Evolutionary conservation across 2,113 vertebrate genomes (phyloP), one percentile per base, ranked within the genome.

Genomic region (Ammodytes marinus): DNA sequence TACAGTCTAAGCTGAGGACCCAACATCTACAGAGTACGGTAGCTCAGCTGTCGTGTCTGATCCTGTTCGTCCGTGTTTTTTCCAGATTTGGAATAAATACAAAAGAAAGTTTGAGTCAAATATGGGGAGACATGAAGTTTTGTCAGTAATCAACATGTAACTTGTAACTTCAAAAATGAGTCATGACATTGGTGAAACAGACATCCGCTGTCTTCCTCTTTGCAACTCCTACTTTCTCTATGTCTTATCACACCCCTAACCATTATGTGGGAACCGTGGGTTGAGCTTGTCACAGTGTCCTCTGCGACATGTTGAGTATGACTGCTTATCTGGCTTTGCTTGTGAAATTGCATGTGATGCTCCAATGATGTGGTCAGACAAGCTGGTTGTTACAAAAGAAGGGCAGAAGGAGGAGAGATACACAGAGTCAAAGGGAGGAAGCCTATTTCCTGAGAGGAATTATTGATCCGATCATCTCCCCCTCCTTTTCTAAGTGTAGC

Each of bases 401-500:
- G 82, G 69, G 65, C 80, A 63, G 72, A 71, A 77, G 77, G 35
- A 37, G 46, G 78, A 37, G 75, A 49, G 78, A 83, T 71, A 76
- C 49, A 17, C 63, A 63, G 76, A 80, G 64, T 47, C 57, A 80
- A 68, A 84, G 71, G 66, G 69, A 66, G 64, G 86, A 83, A 74
- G 81, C 71, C 72, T 74, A 85, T 89, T 92, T 92, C 91, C 90
- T 92, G 91, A 88, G 86, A 63, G 74, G 82, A 86, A 82, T 27
- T 92, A 91, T 91, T 91, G 88, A 91, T 95, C 83, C 86, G 83
- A 90, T 89, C 90, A 67, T 87, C 72, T 90, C 86, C 58, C 84
- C 79, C 83, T 89, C 72, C 42, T 27, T 58, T 63, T 82, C 64
- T 15, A 52, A 59, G 50, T 69, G 54, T 4, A 49, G 57, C 57